phyloP scores from a whole-genome alignment of 2,797 vertebrate genomes.

The Pseudochromis fuscus region DNA sequence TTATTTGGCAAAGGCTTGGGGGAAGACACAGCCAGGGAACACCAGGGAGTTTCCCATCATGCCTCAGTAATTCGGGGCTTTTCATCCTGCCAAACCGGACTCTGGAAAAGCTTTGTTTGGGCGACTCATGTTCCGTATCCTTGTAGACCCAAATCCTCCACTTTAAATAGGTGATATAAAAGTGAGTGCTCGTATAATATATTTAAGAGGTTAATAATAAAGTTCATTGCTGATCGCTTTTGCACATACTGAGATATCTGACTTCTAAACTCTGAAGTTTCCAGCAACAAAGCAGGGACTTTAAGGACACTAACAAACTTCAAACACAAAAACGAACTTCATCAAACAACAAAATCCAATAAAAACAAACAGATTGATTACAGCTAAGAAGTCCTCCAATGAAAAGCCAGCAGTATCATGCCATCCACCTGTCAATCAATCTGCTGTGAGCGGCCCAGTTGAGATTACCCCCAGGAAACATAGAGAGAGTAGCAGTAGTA shows the following conservation, averaged over 20 bases:
- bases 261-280: background rate
- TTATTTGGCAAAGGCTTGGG: conserved; percentile 28
- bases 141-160: background rate
- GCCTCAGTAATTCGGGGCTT: conserved; percentile 27
- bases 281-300: no score
- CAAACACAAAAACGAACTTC: conserved; percentile 11
- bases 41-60: conserved; percentile 70
- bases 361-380: conserved; percentile 44
- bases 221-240: background rate
- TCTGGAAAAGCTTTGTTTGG: conserved; percentile 19
- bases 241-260: background rate
- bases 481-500: no score
- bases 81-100: conserved; percentile 40
- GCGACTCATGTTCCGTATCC: background rate
- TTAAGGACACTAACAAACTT: background rate
- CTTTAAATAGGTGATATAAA: conserved; percentile 10
- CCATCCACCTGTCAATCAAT: no score
- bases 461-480: no score
- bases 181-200: background rate
- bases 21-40: conserved; percentile 23
- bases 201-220: background rate
- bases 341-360: conserved; percentile 19
- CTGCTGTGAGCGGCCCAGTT: no score
- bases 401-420: conserved; percentile 3
- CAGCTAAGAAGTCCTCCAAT: background rate